Percentiles rank a stretch among this genome's conserved stretches.
Evolutionary conservation across 2,797 vertebrate species (phyloP).

Genomic region (Benthosema pterotum): DNA sequence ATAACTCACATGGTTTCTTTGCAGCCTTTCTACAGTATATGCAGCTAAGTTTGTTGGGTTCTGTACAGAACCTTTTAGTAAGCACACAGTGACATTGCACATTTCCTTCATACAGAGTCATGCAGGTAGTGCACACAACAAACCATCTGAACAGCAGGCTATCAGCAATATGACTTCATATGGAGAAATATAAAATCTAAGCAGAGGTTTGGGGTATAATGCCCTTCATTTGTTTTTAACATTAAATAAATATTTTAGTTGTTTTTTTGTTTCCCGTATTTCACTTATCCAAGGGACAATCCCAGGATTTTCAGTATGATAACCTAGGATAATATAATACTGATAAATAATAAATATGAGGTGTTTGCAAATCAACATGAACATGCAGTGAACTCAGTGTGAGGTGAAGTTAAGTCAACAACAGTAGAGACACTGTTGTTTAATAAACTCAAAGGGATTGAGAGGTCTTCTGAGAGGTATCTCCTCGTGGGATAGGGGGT

Average conservation of each 20-base stretch:
- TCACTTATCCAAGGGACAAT: no score
- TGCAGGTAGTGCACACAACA: constrained; percentile 5
- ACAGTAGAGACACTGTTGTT: no score
- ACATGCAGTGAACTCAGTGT: constrained; percentile 2
- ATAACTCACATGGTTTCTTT: no score
- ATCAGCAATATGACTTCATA: neutral
- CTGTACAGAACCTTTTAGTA: no score
- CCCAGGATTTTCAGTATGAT: neutral
- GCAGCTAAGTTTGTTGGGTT: no score
- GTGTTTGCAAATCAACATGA: constrained; percentile 15
- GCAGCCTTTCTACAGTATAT: no score
- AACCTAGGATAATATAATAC: neutral
- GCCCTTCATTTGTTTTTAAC: no score
- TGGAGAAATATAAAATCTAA: constrained; percentile 10
- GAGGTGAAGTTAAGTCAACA: neutral
- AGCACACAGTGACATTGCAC: neutral
- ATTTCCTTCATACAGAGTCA: constrained; percentile 12
- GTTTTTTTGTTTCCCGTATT: no score
- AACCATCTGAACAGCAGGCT: constrained; percentile 11
- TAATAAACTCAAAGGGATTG: no score
- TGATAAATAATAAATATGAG: constrained; percentile 11
- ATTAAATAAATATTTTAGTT: no score
- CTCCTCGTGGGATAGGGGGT: no score
- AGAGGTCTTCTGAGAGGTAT: no score
- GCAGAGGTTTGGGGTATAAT: neutral